Base-by-base conservation (phyloP, 2,888 invertebrate genomes). In the Drosophila falleni region DNA sequence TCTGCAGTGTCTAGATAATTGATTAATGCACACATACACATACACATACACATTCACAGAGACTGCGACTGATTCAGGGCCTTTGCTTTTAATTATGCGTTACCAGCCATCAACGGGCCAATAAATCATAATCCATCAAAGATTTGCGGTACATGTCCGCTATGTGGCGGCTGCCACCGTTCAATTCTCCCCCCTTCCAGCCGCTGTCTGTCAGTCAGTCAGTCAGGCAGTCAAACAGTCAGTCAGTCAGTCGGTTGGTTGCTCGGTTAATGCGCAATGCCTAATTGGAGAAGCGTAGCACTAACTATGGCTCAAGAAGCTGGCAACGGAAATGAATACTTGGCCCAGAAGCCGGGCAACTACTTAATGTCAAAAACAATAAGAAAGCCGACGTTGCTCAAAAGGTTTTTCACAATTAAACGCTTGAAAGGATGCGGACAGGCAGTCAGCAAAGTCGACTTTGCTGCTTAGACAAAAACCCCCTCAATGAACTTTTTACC, bases 71-170 rank as follows among this genome's bases (percentile, higher is more conserved):
- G 33, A 66, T 46, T 59, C 35, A 46, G 53, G 58, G 70, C 41
- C 67, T 71, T 79, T 72, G 84, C 69, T 86, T 86, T 89, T 88
- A 86, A 86, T 86, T 86, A 82, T 82, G 68, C 89, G 75, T 86
- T 82, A 78, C 78, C 89, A 78, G 73, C 80, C 89, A 86, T 86
- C 84, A 83, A 53, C 84, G 74, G 64, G 59, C 71, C 90, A 86
- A 86, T 86, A 86, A 86, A 88, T 88, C 87, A 88, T 88, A 90
- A 88, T 88, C 87, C 87, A 88, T 88, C 87, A 88, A 89, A 89
- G 82, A 89, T 87, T 87, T 72, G 83, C 79, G 81, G 74, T 86
- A 73, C 68, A 69, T 74, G 74, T 74, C 51, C 47, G 58, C 59
- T 73, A 33, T n/a, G 31, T 55, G 71, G 65, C 80, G 60, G 61